These are phyloP conservation scores for Pteropus rufus DNA, from an alignment of 2,797 vertebrate genomes.

Conservation along the genomic window DNA sequence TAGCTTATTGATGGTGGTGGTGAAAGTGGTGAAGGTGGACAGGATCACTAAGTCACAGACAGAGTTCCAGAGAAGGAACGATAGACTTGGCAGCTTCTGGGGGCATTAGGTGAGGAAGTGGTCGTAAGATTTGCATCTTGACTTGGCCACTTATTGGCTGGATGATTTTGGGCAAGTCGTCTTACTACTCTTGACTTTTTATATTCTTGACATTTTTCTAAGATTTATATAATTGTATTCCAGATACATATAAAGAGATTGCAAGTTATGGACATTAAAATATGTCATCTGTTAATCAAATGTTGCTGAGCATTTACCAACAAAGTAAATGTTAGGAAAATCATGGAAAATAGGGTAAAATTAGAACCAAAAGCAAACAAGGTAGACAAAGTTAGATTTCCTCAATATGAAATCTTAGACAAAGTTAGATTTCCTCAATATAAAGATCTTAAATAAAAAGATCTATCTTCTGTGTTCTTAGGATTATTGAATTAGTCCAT, in stretches of 20 bases:
- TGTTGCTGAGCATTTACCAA: background rate
- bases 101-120: background rate
- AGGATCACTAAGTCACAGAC: background rate
- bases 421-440: background rate
- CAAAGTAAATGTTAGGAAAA: constrained; percentile 17
- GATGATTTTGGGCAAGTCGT: background rate
- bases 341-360: background rate
- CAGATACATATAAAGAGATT: background rate
- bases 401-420: background rate
- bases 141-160: background rate
- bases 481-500: background rate
- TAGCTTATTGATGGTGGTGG: background rate
- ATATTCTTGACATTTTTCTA: background rate
- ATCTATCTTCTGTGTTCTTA: background rate
- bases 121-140: background rate
- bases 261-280: background rate
- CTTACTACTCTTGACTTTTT: background rate
- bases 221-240: background rate
- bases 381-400: background rate
- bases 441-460: constrained; percentile 1
- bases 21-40: background rate
- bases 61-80: background rate
- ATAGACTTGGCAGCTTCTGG: background rate
- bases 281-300: background rate
- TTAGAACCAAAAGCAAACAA: constrained; percentile 14